Percentiles rank a stretch among this genome's conserved stretches.
Evolutionary conservation across 2,888 invertebrate species (phyloP).

Genomic region (Hypomecis atomaria): DNA sequence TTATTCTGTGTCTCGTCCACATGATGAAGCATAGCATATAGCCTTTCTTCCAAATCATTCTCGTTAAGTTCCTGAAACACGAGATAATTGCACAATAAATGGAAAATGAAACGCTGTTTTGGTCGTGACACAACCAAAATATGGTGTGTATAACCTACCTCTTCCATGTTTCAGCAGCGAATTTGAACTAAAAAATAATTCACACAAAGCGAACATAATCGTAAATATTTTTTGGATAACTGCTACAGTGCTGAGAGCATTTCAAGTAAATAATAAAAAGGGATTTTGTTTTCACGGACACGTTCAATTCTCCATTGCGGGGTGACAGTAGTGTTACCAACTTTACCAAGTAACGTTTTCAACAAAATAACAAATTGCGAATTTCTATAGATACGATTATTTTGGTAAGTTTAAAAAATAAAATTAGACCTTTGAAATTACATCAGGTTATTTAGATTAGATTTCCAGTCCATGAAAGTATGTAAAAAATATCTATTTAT

Average conservation of each 20-base stretch:
- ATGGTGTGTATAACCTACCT: conserved; percentile 72
- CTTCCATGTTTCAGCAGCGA: conserved; percentile 77
- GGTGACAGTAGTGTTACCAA: conserved; percentile 46
- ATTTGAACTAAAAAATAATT: conserved; percentile 70
- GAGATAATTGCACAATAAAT: conserved; percentile 58
- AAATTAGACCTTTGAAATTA: no score
- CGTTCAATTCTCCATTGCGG: conserved; percentile 77
- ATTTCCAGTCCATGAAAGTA: no score
- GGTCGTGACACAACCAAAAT: conserved; percentile 72
- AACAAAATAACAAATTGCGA: no score
- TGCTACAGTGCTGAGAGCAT: conserved; percentile 72
- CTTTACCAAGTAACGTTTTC: no score
- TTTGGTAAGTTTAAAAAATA: no score
- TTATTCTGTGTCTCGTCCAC: conserved; percentile 70
- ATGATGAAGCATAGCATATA: conserved; percentile 80
- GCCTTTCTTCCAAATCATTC: conserved; percentile 77
- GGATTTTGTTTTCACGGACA: conserved; percentile 72
- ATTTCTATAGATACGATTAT: no score
- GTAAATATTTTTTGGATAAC: conserved; percentile 66
- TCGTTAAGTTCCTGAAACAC: conserved; percentile 79
- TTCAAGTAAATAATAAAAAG: conserved; percentile 75
- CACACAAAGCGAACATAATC: conserved; percentile 79
- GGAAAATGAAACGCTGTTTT: conserved; percentile 40
- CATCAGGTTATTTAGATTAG: no score
- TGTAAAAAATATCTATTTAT: no score